These are phyloP conservation scores for Piscicola geometra DNA, from an alignment of 2,888 invertebrate genomes.

Conservation along the genomic window DNA sequence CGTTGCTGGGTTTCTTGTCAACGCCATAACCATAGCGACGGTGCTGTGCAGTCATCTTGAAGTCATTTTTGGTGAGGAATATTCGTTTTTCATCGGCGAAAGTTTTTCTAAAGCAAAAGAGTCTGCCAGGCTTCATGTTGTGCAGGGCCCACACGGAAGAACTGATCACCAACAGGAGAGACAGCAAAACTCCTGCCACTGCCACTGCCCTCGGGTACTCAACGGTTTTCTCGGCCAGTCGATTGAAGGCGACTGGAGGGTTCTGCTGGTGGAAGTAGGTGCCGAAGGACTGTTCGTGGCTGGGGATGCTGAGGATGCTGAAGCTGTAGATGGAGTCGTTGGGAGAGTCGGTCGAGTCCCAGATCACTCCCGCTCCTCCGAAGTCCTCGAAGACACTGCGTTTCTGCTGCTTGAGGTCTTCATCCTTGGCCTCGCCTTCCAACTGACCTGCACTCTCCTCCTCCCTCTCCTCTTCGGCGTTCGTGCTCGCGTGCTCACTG, in stretches of 20 bases:
- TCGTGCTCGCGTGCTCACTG: neutral
- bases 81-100: constrained; percentile 9
- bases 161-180: constrained; percentile 41
- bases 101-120: constrained; percentile 10
- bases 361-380: constrained; percentile 7
- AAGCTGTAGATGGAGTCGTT: constrained; percentile 12
- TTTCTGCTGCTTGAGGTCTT: neutral
- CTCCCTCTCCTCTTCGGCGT: neutral
- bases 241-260: neutral
- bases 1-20: neutral
- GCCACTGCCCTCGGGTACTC: constrained; percentile 47
- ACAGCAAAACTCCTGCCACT: constrained; percentile 44
- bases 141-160: constrained; percentile 44
- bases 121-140: constrained; percentile 44
- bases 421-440: neutral
- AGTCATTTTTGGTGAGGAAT: constrained; percentile 7
- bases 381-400: constrained; percentile 24
- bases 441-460: neutral
- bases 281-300: neutral
- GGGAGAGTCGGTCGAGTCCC: constrained; percentile 14
- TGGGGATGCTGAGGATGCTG: neutral
- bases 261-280: neutral
- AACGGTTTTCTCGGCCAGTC: neutral
- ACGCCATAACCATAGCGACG: constrained; percentile 7
- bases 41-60: neutral